Evolutionary conservation across 2,888 invertebrate species (phyloP).

Genomic region (Microplitis manilae): DNA sequence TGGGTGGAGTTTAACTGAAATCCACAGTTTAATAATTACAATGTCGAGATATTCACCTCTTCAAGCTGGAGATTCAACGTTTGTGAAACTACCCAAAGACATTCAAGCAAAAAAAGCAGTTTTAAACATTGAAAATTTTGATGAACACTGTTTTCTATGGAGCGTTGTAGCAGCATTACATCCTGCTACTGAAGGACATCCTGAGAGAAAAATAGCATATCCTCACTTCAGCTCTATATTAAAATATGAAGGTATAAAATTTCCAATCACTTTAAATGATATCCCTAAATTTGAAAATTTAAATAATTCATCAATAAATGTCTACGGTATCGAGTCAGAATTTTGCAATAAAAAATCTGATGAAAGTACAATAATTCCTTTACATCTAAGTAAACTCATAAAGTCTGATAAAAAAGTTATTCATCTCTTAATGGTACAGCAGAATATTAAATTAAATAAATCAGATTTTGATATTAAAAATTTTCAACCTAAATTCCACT

Average conservation of each 20-base stretch:
- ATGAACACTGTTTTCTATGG: conserved; percentile 52
- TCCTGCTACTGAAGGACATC: background rate
- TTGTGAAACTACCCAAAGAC: no score
- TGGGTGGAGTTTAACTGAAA: conserved; percentile 45
- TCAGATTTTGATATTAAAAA: no score
- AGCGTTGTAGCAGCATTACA: conserved; percentile 46
- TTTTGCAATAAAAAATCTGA: no score
- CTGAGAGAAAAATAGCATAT: background rate
- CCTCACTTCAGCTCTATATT: background rate
- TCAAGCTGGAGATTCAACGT: no score
- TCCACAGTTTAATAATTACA: conserved; percentile 41
- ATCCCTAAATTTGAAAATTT: background rate
- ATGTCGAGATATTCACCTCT: conserved; percentile 39
- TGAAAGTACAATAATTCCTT: no score
- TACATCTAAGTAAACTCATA: background rate
- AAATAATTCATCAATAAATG: conserved; percentile 9
- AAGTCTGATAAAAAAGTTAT: no score
- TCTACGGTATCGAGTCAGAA: background rate
- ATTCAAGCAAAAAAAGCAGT: no score
- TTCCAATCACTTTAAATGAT: conserved; percentile 10
- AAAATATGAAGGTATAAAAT: background rate
- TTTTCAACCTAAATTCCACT: background rate
- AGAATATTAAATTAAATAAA: no score
- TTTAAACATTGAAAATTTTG: background rate
- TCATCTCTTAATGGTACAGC: no score